phyloP scores from a whole-genome alignment of 2,797 vertebrate genomes.

The Bucorvus abyssinicus region DNA sequence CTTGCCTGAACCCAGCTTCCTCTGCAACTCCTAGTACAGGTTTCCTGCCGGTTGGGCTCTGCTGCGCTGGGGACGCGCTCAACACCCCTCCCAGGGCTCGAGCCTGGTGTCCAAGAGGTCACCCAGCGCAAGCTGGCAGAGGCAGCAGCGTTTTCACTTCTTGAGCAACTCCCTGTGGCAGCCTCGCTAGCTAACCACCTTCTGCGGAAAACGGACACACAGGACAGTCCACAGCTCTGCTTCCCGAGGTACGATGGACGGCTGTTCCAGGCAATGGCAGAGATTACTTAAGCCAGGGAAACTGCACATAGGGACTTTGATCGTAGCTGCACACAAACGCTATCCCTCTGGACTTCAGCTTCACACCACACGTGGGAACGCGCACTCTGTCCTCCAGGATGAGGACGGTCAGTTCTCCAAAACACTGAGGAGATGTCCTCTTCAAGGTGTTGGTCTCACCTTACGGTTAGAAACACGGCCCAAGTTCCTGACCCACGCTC shows the following conservation, averaged over 20 bases:
- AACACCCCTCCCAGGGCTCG: background rate
- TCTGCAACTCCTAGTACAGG: background rate
- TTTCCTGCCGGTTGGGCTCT: fast-evolving
- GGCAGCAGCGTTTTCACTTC: background rate
- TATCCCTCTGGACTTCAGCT: background rate
- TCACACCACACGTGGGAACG: background rate
- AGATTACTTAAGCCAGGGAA: background rate
- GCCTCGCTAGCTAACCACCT: background rate
- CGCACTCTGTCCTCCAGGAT: fast-evolving
- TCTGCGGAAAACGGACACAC: background rate
- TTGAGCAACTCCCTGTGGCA: background rate
- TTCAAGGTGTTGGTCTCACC: background rate
- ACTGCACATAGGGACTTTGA: background rate
- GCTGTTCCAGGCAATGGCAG: background rate
- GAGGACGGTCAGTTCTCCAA: background rate
- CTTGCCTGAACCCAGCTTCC: background rate
- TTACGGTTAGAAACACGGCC: background rate
- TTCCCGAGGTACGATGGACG: background rate
- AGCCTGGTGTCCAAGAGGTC: background rate
- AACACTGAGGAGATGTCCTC: background rate
- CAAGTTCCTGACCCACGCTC: background rate
- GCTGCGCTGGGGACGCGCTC: background rate
- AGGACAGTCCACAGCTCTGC: background rate
- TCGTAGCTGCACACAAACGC: background rate
- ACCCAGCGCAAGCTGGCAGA: background rate